phyloP scores from a whole-genome alignment of 2,888 invertebrate genomes.

The Dicyrtoma fusca region DNA sequence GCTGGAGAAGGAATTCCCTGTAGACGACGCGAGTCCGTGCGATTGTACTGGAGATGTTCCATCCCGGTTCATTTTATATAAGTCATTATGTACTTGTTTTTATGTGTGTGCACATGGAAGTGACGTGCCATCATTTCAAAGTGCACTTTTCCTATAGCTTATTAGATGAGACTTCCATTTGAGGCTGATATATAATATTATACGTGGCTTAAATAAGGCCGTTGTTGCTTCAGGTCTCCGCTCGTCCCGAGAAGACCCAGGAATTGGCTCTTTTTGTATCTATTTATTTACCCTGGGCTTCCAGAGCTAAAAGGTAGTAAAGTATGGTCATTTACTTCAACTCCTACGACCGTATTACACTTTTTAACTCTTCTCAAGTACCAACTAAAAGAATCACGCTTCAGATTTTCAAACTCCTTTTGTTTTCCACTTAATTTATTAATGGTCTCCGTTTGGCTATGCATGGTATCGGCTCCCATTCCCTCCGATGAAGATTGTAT shows the following conservation, averaged over 20 bases:
- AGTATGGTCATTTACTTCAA: constrained; percentile 27
- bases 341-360: constrained; percentile 18
- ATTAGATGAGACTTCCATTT: constrained; percentile 4
- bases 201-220: too few relatives aligned
- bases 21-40: not conserved
- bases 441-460: not conserved
- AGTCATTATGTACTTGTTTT: constrained; percentile 36
- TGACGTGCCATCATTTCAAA: constrained; percentile 33
- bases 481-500: too few relatives aligned
- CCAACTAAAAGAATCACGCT: constrained; percentile 21
- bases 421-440: constrained; percentile 18
- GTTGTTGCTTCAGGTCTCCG: not conserved
- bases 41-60: too few relatives aligned
- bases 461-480: too few relatives aligned
- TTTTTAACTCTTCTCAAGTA: constrained; percentile 27
- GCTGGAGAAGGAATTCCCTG: constrained; percentile 15
- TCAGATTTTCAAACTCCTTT: constrained; percentile 7
- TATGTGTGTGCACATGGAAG: constrained; percentile 35
- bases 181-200: too few relatives aligned
- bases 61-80: constrained; percentile 11
- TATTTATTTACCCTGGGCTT: constrained; percentile 13
- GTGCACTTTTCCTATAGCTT: constrained; percentile 28
- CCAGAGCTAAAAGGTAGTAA: constrained; percentile 14
- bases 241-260: not conserved
- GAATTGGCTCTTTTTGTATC: constrained; percentile 5